Evolutionary conservation across 1,140 invertebrate species (phyloP).

Genomic region (Drosophila asahinai): DNA sequence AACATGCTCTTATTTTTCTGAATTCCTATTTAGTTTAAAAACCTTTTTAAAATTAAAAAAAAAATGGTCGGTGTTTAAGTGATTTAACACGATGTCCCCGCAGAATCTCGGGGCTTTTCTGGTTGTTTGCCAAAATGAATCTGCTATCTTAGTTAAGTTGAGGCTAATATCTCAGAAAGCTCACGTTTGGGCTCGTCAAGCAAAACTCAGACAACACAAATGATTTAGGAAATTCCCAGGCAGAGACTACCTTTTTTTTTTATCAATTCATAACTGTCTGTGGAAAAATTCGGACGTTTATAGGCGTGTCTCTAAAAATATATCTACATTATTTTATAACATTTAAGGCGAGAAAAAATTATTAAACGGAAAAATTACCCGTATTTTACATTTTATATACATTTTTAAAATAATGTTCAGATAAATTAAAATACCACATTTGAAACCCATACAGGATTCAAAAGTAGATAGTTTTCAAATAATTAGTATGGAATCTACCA

Average conservation of each 20-base stretch:
- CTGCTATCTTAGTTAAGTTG: conserved; percentile 3
- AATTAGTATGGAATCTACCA: too few relatives aligned
- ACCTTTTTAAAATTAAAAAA: neutral
- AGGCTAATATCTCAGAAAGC: neutral
- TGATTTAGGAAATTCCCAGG: conserved; percentile 13
- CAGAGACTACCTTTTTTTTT: conserved; percentile 21
- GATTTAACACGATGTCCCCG: neutral
- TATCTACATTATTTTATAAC: neutral
- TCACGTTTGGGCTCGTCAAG: neutral
- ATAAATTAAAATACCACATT: too few relatives aligned
- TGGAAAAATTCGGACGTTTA: conserved; percentile 30
- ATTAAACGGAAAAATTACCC: neutral
- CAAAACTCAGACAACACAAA: conserved; percentile 2
- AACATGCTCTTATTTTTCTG: neutral
- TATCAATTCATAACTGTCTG: conserved; percentile 17
- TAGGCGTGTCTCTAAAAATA: conserved; percentile 27
- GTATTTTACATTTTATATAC: neutral
- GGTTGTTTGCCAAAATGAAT: conserved; percentile 6
- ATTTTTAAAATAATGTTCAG: too few relatives aligned
- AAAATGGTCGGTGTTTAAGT: neutral
- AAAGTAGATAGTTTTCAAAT: too few relatives aligned
- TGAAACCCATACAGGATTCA: too few relatives aligned
- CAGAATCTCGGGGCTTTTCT: neutral
- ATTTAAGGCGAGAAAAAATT: neutral
- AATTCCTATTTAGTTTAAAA: neutral